These are phyloP conservation scores for Plemyria rubiginata DNA, from an alignment of 2,888 invertebrate genomes.

Conservation along the genomic window DNA sequence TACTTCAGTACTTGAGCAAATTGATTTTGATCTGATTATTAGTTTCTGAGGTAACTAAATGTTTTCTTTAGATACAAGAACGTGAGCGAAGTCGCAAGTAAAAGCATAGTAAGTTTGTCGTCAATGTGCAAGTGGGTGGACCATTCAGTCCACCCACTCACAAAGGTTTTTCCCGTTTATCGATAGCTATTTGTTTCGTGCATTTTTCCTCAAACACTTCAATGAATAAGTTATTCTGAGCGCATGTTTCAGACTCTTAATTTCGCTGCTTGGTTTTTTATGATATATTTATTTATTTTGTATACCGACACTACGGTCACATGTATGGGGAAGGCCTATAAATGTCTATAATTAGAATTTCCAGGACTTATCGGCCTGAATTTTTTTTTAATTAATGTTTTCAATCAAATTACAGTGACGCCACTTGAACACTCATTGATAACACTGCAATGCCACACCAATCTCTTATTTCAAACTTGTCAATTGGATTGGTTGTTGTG, in stretches of 20 bases:
- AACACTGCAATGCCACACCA: slow-evolving; percentile 5
- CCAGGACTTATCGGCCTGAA: too few species aligned
- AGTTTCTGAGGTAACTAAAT: too few species aligned
- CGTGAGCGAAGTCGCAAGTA: not conserved
- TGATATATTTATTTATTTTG: not conserved
- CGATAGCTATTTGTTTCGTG: not conserved
- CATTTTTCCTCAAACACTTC: slow-evolving; percentile 12
- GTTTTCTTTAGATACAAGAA: too few species aligned
- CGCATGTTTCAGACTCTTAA: too few species aligned
- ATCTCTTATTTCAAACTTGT: slow-evolving; percentile 40
- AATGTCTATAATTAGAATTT: too few species aligned
- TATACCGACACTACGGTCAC: too few species aligned
- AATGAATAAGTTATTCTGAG: not conserved
- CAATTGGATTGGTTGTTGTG: slow-evolving; percentile 39
- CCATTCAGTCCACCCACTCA: not conserved
- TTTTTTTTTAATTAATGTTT: too few species aligned
- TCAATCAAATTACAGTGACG: slow-evolving; percentile 4
- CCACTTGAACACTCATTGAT: slow-evolving; percentile 6
- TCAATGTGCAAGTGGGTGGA: slow-evolving; percentile 2
- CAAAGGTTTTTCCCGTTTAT: not conserved
- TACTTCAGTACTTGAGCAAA: slow-evolving; percentile 15
- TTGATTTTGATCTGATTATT: too few species aligned
- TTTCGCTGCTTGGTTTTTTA: too few species aligned
- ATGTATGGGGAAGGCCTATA: too few species aligned
- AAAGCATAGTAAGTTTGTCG: too few species aligned